Conservation (phyloP, 2,113 vertebrate species). For the Hippocampus mohnikei region DNA sequence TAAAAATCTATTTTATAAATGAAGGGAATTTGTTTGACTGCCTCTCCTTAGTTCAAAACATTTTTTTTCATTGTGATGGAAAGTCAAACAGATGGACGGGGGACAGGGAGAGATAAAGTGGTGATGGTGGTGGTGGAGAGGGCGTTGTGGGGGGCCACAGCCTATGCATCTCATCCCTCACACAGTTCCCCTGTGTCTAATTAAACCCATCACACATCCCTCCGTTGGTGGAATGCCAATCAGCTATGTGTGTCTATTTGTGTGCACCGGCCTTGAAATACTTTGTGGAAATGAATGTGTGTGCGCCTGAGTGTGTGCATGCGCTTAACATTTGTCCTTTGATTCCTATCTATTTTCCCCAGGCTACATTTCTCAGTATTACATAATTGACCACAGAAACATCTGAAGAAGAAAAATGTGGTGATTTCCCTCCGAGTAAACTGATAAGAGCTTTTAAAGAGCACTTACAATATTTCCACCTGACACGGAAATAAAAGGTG, state of each 20-base stretch:
- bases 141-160: not conserved
- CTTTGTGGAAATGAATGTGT: not conserved
- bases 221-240: constrained; percentile 36
- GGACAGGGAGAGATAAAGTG: not conserved
- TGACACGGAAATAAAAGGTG: constrained; percentile 27
- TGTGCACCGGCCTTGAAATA: constrained; percentile 5
- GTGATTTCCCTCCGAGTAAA: constrained; percentile 13
- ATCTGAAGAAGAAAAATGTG: constrained; percentile 7
- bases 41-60: not conserved
- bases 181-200: constrained; percentile 31
- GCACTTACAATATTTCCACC: constrained; percentile 32
- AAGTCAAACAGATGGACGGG: constrained; percentile 11
- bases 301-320: not conserved
- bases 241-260: constrained; percentile 12
- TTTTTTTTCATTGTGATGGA: constrained; percentile 7
- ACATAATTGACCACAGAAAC: constrained; percentile 21
- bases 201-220: constrained; percentile 38
- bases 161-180: not conserved
- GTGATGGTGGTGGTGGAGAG: not conserved
- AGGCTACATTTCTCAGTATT: constrained; percentile 1
- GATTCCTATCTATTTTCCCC: constrained; percentile 6
- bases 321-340: constrained; percentile 5
- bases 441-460: constrained; percentile 34
- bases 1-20: not conserved
- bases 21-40: not conserved